These are phyloP conservation scores for Amblyraja radiata DNA, from an alignment of 2,797 vertebrate genomes.

Conservation along the genomic window DNA sequence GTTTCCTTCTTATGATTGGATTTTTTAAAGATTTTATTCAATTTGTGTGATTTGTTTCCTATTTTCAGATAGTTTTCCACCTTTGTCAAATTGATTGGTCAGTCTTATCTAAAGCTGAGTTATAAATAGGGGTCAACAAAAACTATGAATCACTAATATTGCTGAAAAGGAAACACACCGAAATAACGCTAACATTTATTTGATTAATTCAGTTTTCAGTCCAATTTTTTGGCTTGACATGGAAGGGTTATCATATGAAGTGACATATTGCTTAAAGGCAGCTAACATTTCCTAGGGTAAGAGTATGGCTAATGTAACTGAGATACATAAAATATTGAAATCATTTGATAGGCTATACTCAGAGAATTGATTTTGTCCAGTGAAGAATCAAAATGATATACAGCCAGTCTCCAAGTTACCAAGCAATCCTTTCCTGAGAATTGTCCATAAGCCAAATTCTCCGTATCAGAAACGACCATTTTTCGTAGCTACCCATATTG, in stretches of 20 bases:
- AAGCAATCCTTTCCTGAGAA: no score
- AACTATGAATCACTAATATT: neutral
- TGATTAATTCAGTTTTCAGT: neutral
- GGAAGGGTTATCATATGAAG: neutral
- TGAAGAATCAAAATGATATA: neutral
- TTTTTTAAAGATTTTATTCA: neutral
- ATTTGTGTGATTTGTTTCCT: neutral
- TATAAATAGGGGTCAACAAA: neutral
- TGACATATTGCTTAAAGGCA: neutral
- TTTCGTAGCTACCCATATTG: no score
- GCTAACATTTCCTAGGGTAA: neutral
- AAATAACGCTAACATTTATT: neutral
- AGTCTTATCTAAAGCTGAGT: neutral
- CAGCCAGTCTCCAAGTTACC: no score
- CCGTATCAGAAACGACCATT: no score
- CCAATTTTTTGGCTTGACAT: neutral
- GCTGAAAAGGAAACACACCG: neutral
- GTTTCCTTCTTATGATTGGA: neutral
- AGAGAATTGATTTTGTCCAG: neutral
- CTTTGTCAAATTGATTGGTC: neutral
- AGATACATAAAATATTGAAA: neutral
- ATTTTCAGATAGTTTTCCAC: neutral
- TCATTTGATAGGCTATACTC: neutral
- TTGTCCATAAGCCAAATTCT: no score
- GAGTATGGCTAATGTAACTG: neutral